Conservation (phyloP, 1,140 invertebrate species). For the Trachelipus rathkii region DNA sequence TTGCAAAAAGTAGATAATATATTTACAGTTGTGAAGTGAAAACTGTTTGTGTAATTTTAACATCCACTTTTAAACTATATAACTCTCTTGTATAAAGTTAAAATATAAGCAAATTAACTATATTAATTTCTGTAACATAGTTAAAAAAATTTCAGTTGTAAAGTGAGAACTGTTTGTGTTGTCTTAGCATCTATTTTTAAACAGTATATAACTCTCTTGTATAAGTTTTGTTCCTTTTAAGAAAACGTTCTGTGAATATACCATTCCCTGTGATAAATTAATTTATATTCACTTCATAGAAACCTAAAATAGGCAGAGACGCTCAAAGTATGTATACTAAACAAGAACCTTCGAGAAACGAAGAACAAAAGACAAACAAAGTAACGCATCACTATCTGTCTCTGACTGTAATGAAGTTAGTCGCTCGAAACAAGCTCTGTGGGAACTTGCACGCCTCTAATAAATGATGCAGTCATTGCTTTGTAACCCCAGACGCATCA, state of each 20-base stretch:
- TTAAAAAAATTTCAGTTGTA: no score
- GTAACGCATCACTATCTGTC: conserved; percentile 2
- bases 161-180: no score
- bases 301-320: neutral
- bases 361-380: neutral
- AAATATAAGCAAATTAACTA: no score
- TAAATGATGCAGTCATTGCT: neutral
- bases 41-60: no score
- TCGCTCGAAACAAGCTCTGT: neutral
- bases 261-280: neutral
- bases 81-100: no score
- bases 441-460: neutral
- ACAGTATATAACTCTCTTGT: no score
- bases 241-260: neutral
- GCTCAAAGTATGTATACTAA: neutral
- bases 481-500: neutral
- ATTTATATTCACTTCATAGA: neutral
- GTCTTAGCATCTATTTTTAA: no score
- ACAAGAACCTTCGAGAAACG: neutral
- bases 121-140: no score
- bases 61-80: no score
- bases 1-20: no score
- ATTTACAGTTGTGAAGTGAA: no score
- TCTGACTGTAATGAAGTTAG: conserved; percentile 2
- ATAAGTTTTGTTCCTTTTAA: no score